Base-by-base conservation (phyloP, 2,113 vertebrate species). In the Vidua chalybeata region DNA sequence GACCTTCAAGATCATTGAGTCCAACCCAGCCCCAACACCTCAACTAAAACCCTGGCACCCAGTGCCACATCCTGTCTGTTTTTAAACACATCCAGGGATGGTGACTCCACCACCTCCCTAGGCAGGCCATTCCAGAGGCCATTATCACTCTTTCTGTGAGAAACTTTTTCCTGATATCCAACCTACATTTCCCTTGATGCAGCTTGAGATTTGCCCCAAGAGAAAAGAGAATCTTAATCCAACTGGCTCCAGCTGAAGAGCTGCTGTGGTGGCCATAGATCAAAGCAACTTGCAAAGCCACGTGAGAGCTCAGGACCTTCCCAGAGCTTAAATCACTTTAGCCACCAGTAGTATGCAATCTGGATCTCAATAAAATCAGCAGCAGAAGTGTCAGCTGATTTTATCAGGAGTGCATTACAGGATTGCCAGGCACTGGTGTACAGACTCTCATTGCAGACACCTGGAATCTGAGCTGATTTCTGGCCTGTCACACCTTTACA, bases 1-100 rank as follows among this genome's bases (percentile, higher is more conserved):
- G 9, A 10, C 33, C 9, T n/a, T 23, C 21, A n/a, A 10, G 4
- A 58, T n/a, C 55, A n/a, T 7, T 0, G 21, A 15, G 21, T n/a
- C 55, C 55, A 58, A 10, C 55, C 13, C 33, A n/a, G 13, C 33
- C 33, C 33, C 55, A 58, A 23, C 55, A n/a, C 6, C 55, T 58
- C 55, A 58, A 7, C 33, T 23, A 0, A 58, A 58, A 6, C 21
- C 33, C 33, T n/a, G 55, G 55, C 33, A 23, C 33, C 55, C 55
- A 58, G 55, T 58, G 33, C 55, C 55, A 58, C 55, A n/a, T n/a
- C 55, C 55, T 15, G 55, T 13, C 55, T n/a, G 35, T 3, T n/a
- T 13, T 58, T n/a, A 58, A n/a, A 58, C 55, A 58, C 55, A n/a
- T 4, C 33, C 33, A 58, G 55, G 55, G 33, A 58, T n/a, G 33